Evolutionary conservation across 2,113 vertebrate species (phyloP).

Genomic region (Pitta sordida): DNA sequence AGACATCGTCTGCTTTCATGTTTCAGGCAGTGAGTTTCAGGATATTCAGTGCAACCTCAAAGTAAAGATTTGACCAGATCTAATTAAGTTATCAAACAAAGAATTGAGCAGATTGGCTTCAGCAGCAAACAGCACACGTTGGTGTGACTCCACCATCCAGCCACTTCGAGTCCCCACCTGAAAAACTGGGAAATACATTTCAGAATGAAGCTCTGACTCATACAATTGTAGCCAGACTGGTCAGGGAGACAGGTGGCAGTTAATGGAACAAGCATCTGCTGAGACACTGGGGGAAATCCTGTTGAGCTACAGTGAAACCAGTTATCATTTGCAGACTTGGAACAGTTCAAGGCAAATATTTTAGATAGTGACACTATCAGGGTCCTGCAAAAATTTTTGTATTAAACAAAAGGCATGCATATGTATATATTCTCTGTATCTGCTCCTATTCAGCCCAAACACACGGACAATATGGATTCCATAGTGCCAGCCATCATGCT

Average conservation of each 20-base stretch:
- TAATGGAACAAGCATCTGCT: neutral
- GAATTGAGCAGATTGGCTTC: neutral
- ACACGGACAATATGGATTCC: neutral
- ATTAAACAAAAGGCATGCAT: neutral
- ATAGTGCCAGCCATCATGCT: neutral
- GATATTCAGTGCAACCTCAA: neutral
- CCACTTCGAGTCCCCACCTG: neutral
- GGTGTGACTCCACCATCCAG: neutral
- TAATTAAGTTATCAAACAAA: neutral
- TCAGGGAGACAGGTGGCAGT: neutral
- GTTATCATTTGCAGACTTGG: neutral
- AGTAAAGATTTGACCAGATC: neutral
- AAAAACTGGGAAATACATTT: neutral
- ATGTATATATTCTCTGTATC: neutral
- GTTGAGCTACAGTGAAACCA: neutral
- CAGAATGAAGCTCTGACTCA: neutral
- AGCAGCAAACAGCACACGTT: neutral
- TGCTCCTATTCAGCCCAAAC: neutral
- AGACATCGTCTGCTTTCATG: fast-evolving
- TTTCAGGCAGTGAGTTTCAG: neutral
- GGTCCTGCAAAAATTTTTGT: neutral
- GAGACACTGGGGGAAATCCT: neutral
- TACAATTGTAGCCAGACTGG: neutral
- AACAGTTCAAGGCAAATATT: neutral
- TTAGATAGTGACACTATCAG: neutral